Conservation (phyloP, 2,113 vertebrate species). For the Delphinus delphis region DNA sequence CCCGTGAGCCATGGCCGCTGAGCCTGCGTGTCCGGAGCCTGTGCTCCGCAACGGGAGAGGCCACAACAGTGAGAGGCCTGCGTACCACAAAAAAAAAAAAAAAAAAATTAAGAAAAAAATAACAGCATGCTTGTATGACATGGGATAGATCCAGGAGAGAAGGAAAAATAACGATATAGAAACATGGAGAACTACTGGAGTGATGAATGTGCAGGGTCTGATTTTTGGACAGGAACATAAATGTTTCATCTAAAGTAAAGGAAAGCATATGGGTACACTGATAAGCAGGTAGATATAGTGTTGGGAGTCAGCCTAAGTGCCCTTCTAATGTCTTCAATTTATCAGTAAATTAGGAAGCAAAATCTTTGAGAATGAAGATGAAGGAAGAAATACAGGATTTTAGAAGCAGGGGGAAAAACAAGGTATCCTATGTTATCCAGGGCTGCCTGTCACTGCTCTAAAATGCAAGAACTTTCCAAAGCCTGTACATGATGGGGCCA, state of each 20-base stretch:
- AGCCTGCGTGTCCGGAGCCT: no score
- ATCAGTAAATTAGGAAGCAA: background rate
- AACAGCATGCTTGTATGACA: background rate
- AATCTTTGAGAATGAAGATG: background rate
- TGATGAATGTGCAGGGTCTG: background rate
- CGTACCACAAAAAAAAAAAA: no score
- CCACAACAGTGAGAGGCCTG: no score
- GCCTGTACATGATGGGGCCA: background rate
- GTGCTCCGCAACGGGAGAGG: no score
- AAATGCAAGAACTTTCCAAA: background rate
- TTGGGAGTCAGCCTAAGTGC: background rate
- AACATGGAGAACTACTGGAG: background rate
- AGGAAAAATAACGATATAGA: background rate
- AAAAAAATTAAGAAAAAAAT: background rate
- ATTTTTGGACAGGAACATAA: background rate
- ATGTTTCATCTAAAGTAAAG: background rate
- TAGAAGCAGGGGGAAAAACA: background rate
- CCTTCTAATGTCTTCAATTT: background rate
- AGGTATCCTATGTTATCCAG: background rate
- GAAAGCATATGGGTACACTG: background rate
- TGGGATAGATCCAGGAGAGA: background rate
- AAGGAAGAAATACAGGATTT: background rate
- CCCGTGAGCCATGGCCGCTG: no score
- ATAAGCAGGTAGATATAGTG: background rate
- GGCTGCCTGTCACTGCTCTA: background rate